Base-by-base conservation (phyloP, 2,113 vertebrate genomes). In the Gadus chalcogrammus region DNA sequence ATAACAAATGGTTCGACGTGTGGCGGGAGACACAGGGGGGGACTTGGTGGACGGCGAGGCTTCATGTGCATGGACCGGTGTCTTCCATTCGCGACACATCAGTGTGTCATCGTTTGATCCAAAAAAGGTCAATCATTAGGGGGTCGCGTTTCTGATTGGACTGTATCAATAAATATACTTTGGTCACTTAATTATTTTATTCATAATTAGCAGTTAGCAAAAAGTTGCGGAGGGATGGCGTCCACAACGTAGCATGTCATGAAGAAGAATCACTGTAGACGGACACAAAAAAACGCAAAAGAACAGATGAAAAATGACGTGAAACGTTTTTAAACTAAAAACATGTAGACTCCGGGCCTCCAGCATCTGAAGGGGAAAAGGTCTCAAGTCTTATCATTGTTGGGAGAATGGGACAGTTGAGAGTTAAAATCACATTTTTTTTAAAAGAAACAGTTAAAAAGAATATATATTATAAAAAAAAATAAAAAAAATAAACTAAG, bases 121-220 rank as follows among this genome's bases (percentile, higher is more conserved):
- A 48, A 48, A 48, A 48, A 48, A 73, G 63, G 58, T 81, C 67
- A 68, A 72, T 64, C 60, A 58, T 42, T 20, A 68, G 15, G 24
- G 42, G 42, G 42, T 48, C 22, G 58, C 28, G 20, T 56, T 64
- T 63, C 75, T 75, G 66, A 79, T 73, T 75, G 76, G 82, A 79
- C 53, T 65, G 68, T 81, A 71, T 79, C 80, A 86, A 90, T 91
- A 87, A 89, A 88, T 90, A 89, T 75, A 79, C 81, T 91, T 90
- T 91, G 90, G 85, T 91, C 90, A 85, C 81, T 87, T 85, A 67
- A 35, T 69, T 69, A 64, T 75, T 84, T 84, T 86, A 88, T 81
- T 89, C 66, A 70, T 72, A 73, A 81, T 85, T 78, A 86, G 77
- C 73, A 77, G 67, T 82, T 84, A 74, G 81, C 74, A 76, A 68